These are phyloP conservation scores for Peromyscus melanophrys DNA, from an alignment of 2,797 vertebrate species.

Conservation along the genomic window DNA sequence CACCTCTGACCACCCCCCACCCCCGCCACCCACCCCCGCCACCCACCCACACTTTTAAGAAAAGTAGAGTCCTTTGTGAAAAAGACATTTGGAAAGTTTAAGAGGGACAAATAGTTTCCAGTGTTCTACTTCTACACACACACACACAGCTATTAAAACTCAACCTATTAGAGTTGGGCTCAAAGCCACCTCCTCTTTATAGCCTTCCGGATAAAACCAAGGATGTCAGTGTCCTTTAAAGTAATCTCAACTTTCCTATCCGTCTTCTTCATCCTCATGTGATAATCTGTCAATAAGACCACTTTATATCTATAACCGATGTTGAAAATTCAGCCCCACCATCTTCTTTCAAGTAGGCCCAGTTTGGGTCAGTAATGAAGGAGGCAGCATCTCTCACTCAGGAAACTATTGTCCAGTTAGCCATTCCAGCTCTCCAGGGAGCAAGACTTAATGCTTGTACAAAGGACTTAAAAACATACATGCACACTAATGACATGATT, in stretches of 20 bases:
- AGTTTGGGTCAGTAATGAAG: neutral
- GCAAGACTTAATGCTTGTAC: conserved; percentile 71
- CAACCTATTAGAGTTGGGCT: neutral
- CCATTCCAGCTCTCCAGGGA: conserved; percentile 50
- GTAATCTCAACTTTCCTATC: neutral
- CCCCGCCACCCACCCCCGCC: too few relatives aligned
- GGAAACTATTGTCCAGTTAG: conserved; percentile 43
- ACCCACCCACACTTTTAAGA: neutral
- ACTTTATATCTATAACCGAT: neutral
- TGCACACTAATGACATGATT: conserved; percentile 77
- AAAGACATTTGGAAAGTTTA: neutral
- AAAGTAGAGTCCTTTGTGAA: conserved; percentile 12
- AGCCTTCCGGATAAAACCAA: neutral
- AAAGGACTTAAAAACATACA: conserved; percentile 68
- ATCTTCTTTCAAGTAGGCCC: neutral
- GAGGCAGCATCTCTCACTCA: conserved; percentile 12
- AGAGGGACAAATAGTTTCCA: neutral
- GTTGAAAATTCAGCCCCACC: neutral
- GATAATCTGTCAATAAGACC: neutral
- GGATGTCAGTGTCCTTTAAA: neutral
- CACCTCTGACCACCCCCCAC: too few relatives aligned
- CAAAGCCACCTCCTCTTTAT: conserved; percentile 26
- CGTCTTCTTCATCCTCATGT: neutral
- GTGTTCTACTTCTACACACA: neutral
- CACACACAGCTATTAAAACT: neutral